A percentile compares a stretch with the other conserved stretches of the same genome.
phyloP scores from a whole-genome alignment of 1,140 invertebrate species.

The Zaprionus inermis region DNA sequence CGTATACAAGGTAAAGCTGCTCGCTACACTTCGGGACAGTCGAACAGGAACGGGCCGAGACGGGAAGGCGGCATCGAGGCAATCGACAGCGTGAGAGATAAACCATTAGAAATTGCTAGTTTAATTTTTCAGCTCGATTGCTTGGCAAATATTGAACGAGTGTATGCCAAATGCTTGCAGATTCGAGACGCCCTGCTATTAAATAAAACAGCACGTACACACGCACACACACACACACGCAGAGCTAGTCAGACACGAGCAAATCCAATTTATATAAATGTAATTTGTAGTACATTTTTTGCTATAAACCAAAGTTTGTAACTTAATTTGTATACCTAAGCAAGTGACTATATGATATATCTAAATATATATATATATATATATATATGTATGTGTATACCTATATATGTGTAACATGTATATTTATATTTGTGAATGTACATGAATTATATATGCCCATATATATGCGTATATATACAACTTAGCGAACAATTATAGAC shows the following conservation, averaged over 20 bases:
- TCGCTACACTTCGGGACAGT: slow-evolving; percentile 11
- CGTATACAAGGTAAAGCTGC: slow-evolving; percentile 11
- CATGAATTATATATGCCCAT: slow-evolving; percentile 36
- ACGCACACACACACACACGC: background rate
- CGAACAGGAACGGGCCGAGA: background rate
- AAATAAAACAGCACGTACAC: slow-evolving; percentile 43
- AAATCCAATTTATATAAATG: slow-evolving; percentile 58
- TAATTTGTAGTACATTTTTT: slow-evolving; percentile 63
- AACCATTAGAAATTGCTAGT: slow-evolving; percentile 70
- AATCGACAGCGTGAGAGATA: slow-evolving; percentile 52
- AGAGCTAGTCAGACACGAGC: slow-evolving; percentile 17
- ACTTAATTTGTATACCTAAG: slow-evolving; percentile 50
- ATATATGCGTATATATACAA: slow-evolving; percentile 19
- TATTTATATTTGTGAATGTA: slow-evolving; percentile 31
- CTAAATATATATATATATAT: slow-evolving; percentile 17
- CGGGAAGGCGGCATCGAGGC: slow-evolving; percentile 13
- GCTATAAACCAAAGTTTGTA: slow-evolving; percentile 54
- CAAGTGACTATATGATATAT: slow-evolving; percentile 25
- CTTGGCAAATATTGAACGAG: slow-evolving; percentile 73
- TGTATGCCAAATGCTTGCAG: slow-evolving; percentile 51
- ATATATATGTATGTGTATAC: slow-evolving; percentile 22
- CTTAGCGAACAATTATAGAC: slow-evolving; percentile 27
- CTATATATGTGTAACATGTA: slow-evolving; percentile 13
- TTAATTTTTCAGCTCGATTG: slow-evolving; percentile 74
- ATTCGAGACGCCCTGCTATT: slow-evolving; percentile 62